phyloP scores from a whole-genome alignment of 2,888 invertebrate species.

The Axea sp. region DNA sequence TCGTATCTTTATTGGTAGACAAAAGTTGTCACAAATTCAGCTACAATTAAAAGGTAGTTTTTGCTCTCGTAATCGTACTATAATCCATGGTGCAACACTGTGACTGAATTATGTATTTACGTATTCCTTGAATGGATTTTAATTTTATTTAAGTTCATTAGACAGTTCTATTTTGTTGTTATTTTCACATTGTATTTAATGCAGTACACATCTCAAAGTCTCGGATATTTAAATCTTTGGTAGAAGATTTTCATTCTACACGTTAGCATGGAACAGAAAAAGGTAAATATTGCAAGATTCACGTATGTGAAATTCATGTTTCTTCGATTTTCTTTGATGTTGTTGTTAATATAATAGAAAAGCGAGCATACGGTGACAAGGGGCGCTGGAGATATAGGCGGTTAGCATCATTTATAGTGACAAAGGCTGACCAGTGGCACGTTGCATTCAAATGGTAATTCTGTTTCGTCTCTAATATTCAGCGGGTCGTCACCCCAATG shows the following conservation, averaged over 20 bases:
- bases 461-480: constrained; percentile 74
- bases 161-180: too few relatives aligned
- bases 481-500: constrained; percentile 39
- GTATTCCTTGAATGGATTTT: too few relatives aligned
- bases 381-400: constrained; percentile 58
- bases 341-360: constrained; percentile 45
- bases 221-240: not conserved
- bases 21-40: too few relatives aligned
- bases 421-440: constrained; percentile 73
- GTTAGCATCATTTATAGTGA: constrained; percentile 68
- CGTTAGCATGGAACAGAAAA: not conserved
- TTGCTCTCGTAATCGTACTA: too few relatives aligned
- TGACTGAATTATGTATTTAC: too few relatives aligned
- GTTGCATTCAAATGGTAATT: constrained; percentile 78
- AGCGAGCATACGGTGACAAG: constrained; percentile 55
- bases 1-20: too few relatives aligned
- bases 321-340: constrained; percentile 40
- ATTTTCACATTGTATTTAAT: too few relatives aligned
- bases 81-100: too few relatives aligned
- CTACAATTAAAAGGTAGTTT: too few relatives aligned
- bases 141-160: too few relatives aligned
- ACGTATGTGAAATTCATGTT: constrained; percentile 9
- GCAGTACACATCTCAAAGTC: too few relatives aligned
- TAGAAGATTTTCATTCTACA: not conserved
- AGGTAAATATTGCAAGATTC: not conserved